Evolutionary conservation across 2,888 invertebrate species (phyloP).

Genomic region (Cataglyphis rosenhaueri): DNA sequence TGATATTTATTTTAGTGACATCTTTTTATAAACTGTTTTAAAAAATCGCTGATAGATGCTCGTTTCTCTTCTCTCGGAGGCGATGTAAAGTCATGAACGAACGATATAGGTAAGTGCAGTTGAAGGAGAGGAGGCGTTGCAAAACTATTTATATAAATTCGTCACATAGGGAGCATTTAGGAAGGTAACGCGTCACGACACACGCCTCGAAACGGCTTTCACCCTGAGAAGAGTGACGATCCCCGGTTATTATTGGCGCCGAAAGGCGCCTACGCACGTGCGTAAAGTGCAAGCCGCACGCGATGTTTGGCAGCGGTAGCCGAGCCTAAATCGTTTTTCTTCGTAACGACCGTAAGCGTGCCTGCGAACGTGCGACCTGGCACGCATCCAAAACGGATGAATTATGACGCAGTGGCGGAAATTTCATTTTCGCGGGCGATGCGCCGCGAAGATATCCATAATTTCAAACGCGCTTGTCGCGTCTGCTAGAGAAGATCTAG

Average conservation of each 20-base stretch:
- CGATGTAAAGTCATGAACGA: neutral
- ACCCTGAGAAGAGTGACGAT: constrained; percentile 69
- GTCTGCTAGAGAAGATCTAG: neutral
- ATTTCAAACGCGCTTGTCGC: constrained; percentile 23
- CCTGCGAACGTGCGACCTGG: constrained; percentile 70
- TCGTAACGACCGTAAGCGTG: constrained; percentile 67
- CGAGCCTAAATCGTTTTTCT: constrained; percentile 78
- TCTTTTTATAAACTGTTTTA: neutral
- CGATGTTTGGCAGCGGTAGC: constrained; percentile 71
- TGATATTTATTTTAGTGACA: neutral
- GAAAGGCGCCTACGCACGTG: constrained; percentile 68
- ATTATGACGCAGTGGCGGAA: constrained; percentile 67
- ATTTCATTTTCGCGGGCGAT: constrained; percentile 55
- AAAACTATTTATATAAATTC: constrained; percentile 74
- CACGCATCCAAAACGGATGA: constrained; percentile 74
- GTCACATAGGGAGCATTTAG: constrained; percentile 69
- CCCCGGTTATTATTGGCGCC: constrained; percentile 73
- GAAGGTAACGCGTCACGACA: constrained; percentile 63
- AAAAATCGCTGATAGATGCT: constrained; percentile 10
- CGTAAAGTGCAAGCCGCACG: constrained; percentile 69
- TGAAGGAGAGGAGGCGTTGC: constrained; percentile 20
- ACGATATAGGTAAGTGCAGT: constrained; percentile 15
- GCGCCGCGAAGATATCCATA: constrained; percentile 55
- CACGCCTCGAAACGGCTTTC: constrained; percentile 67
- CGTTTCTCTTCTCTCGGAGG: neutral